Evolutionary conservation across 2,888 invertebrate species (phyloP).

Genomic region (Tachina lurida): DNA sequence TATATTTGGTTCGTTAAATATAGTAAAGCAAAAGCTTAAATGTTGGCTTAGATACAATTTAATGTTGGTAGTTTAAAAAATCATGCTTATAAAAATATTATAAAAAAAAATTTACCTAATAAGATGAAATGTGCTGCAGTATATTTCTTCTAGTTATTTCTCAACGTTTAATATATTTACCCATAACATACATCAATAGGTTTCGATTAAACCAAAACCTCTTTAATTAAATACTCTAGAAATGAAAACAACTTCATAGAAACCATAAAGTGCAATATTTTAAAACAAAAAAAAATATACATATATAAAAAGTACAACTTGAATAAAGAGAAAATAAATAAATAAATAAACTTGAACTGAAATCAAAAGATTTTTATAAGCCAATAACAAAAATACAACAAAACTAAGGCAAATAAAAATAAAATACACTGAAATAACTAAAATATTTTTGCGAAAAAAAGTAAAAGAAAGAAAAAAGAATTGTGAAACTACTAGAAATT

Average conservation of each 20-base stretch:
- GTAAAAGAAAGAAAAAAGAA: background rate
- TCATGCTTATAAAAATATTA: too few species aligned
- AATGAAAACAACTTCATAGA: conserved; percentile 24
- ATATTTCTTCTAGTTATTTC: background rate
- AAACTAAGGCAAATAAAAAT: conserved; percentile 27
- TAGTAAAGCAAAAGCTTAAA: too few species aligned
- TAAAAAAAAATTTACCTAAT: background rate
- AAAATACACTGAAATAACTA: conserved; percentile 51
- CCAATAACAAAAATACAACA: conserved; percentile 44
- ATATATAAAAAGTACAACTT: background rate
- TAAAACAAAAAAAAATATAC: conserved; percentile 44
- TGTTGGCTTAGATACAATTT: too few species aligned
- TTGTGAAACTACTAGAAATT: conserved; percentile 4
- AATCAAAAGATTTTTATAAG: conserved; percentile 61
- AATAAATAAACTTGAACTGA: conserved; percentile 37
- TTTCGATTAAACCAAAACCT: background rate
- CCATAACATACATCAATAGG: background rate
- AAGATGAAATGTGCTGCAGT: background rate
- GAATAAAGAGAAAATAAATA: conserved; percentile 25
- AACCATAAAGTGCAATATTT: conserved; percentile 40
- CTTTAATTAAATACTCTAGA: conserved; percentile 1
- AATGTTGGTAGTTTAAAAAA: too few species aligned
- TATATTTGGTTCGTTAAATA: too few species aligned
- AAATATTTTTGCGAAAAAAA: conserved; percentile 47
- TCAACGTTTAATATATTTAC: background rate